Conservation (phyloP, 2,888 invertebrate species). For the Reticulitermes lucifugus region DNA sequence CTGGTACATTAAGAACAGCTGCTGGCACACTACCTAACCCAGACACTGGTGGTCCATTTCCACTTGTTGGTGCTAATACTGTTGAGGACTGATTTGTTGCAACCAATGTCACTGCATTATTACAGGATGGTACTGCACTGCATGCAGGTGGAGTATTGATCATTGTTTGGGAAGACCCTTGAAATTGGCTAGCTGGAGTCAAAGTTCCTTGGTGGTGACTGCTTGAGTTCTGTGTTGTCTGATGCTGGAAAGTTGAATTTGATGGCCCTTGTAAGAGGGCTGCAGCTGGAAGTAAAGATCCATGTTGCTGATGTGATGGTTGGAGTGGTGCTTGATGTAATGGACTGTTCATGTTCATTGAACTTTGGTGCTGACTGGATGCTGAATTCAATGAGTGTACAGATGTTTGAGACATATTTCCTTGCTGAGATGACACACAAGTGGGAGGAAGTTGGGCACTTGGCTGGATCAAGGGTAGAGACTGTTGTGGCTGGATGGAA, state of each 20-base stretch:
- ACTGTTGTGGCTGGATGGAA: constrained; percentile 9
- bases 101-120: constrained; percentile 2
- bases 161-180: constrained; percentile 20
- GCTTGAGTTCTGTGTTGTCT: background rate
- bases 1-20: constrained; percentile 62
- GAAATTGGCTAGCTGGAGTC: background rate
- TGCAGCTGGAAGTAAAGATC: background rate
- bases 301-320: constrained; percentile 26
- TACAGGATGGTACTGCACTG: background rate
- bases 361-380: constrained; percentile 27
- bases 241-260: constrained; percentile 24
- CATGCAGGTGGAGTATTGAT: background rate
- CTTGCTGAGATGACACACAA: background rate
- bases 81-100: constrained; percentile 24
- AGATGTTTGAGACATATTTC: background rate
- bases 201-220: constrained; percentile 12
- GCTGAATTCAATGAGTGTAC: constrained; percentile 5
- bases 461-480: background rate
- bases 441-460: background rate
- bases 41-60: constrained; percentile 33
- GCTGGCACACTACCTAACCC: constrained; percentile 52
- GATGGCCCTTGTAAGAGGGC: background rate
- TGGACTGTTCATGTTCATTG: background rate
- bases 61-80: constrained; percentile 23
- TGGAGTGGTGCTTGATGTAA: constrained; percentile 2